phyloP scores from a whole-genome alignment of 2,113 vertebrate species.

The Crypturellus undulatus region DNA sequence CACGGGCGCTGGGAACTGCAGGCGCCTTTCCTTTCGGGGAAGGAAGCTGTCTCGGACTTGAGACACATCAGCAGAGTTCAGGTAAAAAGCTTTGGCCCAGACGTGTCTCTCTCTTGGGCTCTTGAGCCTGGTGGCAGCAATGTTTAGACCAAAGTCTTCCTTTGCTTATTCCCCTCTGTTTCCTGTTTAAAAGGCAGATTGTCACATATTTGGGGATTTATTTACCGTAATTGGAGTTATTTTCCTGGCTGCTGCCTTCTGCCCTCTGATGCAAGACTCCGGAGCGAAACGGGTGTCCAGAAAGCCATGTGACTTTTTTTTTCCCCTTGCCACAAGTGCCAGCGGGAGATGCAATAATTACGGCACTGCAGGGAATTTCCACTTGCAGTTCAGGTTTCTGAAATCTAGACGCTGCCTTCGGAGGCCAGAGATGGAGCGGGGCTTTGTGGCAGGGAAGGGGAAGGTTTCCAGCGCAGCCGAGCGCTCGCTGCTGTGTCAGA shows the following conservation, averaged over 20 bases:
- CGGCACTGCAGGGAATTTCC: slow-evolving; percentile 78
- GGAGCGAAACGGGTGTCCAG: slow-evolving; percentile 63
- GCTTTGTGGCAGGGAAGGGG: slow-evolving; percentile 51
- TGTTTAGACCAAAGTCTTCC: slow-evolving; percentile 73
- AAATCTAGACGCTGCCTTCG: slow-evolving; percentile 76
- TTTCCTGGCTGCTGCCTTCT: slow-evolving; percentile 74
- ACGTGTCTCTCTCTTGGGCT: slow-evolving; percentile 49
- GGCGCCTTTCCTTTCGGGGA: slow-evolving; percentile 53
- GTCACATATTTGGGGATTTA: slow-evolving; percentile 78
- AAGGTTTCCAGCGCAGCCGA: slow-evolving; percentile 26
- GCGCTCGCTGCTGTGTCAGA: slow-evolving; percentile 25
- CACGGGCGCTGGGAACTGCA: slow-evolving; percentile 26
- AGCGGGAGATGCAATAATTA: slow-evolving; percentile 77
- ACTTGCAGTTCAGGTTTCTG: slow-evolving; percentile 79
- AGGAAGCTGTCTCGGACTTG: slow-evolving; percentile 65
- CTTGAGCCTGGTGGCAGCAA: slow-evolving; percentile 74
- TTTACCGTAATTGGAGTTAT: slow-evolving; percentile 78
- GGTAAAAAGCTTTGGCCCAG: slow-evolving; percentile 70
- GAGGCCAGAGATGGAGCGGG: slow-evolving; percentile 74
- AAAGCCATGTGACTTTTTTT: slow-evolving; percentile 75
- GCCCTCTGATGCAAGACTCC: slow-evolving; percentile 71
- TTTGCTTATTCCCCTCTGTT: slow-evolving; percentile 76
- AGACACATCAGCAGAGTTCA: slow-evolving; percentile 64
- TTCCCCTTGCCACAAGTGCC: slow-evolving; percentile 76
- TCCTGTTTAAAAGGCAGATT: slow-evolving; percentile 79